Evolutionary conservation across 2,113 vertebrate species (phyloP).

Genomic region (Hemibagrus wyckioides): DNA sequence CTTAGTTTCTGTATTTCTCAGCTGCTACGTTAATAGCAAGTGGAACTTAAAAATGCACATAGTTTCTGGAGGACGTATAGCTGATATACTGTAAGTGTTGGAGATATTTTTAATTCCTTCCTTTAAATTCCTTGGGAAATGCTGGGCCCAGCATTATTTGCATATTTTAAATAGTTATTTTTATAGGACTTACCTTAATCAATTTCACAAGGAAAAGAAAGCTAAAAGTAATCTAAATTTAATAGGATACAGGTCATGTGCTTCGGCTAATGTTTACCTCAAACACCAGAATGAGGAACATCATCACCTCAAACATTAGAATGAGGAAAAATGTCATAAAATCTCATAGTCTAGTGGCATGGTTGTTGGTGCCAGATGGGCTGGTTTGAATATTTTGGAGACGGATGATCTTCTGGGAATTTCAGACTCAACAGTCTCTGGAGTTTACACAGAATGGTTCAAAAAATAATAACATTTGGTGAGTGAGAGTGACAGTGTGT

Average conservation of each 20-base stretch:
- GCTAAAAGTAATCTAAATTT: background rate
- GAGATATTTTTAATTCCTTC: background rate
- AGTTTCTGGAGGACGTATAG: background rate
- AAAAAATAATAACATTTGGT: background rate
- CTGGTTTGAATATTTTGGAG: background rate
- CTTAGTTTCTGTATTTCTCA: background rate
- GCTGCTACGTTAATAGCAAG: background rate
- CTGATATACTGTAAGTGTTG: background rate
- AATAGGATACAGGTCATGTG: background rate
- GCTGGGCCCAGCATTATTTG: background rate
- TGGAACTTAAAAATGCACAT: background rate
- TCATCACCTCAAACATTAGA: background rate
- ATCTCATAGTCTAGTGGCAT: background rate
- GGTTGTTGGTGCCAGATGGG: background rate
- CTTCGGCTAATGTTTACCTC: background rate
- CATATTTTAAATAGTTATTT: slow-evolving; percentile 5
- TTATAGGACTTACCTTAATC: background rate
- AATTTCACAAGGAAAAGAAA: background rate
- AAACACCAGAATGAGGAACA: background rate
- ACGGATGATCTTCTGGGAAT: background rate
- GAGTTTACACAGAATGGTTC: background rate
- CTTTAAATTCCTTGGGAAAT: background rate
- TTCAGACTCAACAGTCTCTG: background rate
- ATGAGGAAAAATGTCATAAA: background rate
- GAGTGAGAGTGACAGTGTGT: background rate